These are phyloP conservation scores for Drosophila nikananu DNA, from an alignment of 1,140 invertebrate genomes.

Conservation along the genomic window DNA sequence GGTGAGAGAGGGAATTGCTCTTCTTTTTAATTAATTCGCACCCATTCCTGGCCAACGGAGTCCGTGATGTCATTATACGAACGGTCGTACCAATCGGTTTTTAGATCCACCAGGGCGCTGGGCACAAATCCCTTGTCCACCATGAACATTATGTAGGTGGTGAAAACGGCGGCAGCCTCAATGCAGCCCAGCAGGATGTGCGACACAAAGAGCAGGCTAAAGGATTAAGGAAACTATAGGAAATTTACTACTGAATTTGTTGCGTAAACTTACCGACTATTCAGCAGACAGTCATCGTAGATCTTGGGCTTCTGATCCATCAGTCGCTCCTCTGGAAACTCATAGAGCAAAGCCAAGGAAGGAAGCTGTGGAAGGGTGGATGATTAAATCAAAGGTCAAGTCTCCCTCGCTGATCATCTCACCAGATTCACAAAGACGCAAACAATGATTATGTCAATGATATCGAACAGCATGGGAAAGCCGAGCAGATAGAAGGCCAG, in stretches of 20 bases:
- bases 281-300: conserved; percentile 48
- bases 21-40: conserved; percentile 5
- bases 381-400: neutral
- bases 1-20: neutral
- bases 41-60: conserved; percentile 68
- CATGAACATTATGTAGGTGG: conserved; percentile 54
- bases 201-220: conserved; percentile 46
- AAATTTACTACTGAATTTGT: neutral
- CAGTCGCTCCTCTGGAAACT: conserved; percentile 37
- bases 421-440: conserved; percentile 50
- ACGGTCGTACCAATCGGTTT: conserved; percentile 25
- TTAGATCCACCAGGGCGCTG: conserved; percentile 12
- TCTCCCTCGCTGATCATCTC: neutral
- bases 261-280: conserved; percentile 33
- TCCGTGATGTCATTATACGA: conserved; percentile 41
- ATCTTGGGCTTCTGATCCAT: conserved; percentile 54
- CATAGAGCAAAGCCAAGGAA: conserved; percentile 33
- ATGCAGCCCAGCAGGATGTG: conserved; percentile 52
- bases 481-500: neutral
- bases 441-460: conserved; percentile 22
- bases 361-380: conserved; percentile 33
- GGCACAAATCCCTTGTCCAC: conserved; percentile 50
- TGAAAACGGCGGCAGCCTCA: conserved; percentile 45
- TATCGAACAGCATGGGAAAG: conserved; percentile 37
- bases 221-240: neutral